Evolutionary conservation across 2,888 invertebrate species (phyloP).

Genomic region (Drosophila buzzatii): DNA sequence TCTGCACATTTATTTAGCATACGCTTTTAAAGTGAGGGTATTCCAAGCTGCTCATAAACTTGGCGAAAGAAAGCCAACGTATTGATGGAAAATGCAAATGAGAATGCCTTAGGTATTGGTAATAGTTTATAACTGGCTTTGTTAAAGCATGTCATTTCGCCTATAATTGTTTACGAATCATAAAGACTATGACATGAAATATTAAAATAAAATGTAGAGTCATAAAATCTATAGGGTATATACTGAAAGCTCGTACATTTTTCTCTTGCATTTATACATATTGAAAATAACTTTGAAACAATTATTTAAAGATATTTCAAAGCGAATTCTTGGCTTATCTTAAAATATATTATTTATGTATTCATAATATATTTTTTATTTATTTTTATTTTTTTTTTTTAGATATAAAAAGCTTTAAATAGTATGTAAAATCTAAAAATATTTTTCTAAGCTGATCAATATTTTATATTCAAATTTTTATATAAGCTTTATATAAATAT

Average conservation of each 20-base stretch:
- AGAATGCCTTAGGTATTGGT: not conserved
- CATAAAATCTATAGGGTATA: not conserved
- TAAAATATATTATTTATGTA: too few species aligned
- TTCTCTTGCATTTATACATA: too few species aligned
- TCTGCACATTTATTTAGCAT: constrained; percentile 46
- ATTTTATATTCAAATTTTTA: not conserved
- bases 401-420: not conserved
- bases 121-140: not conserved
- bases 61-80: constrained; percentile 4
- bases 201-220: not conserved
- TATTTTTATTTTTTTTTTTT: too few species aligned
- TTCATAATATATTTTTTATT: too few species aligned
- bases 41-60: not conserved
- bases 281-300: too few species aligned
- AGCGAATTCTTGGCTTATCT: too few species aligned
- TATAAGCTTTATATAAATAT: not conserved
- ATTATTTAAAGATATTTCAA: too few species aligned
- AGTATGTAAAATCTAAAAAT: too few species aligned
- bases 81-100: not conserved
- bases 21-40: constrained; percentile 16
- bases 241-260: too few species aligned
- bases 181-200: not conserved
- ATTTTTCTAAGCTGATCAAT: too few species aligned
- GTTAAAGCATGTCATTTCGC: too few species aligned
- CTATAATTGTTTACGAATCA: not conserved